These are phyloP conservation scores for Rhinoraja longicauda DNA, from an alignment of 2,797 vertebrate species.

Conservation along the genomic window DNA sequence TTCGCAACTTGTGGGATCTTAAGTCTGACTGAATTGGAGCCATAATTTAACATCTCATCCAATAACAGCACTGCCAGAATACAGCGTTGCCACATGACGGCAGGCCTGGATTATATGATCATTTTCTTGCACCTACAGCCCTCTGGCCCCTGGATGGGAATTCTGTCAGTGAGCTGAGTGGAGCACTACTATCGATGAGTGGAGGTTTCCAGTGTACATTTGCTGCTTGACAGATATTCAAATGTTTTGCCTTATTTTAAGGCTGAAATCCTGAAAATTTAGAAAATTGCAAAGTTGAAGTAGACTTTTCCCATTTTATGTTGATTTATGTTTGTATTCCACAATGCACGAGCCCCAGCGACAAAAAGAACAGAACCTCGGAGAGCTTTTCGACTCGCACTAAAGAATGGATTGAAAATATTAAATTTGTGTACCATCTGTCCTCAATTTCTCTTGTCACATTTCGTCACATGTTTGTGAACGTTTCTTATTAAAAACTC, in stretches of 20 bases:
- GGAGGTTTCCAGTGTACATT: neutral
- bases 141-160: neutral
- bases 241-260: neutral
- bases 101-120: neutral
- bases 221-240: neutral
- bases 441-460: neutral
- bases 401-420: neutral
- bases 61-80: neutral
- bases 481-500: neutral
- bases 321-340: neutral
- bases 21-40: neutral
- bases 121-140: neutral
- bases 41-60: neutral
- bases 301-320: neutral
- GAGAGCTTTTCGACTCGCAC: neutral
- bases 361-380: neutral
- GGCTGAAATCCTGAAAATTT: neutral
- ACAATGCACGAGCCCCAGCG: neutral
- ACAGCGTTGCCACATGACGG: neutral
- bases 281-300: neutral
- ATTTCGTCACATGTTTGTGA: neutral
- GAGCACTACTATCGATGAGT: neutral
- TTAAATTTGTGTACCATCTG: neutral
- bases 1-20: neutral
- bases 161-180: neutral